Conservation (phyloP, 92 coral and sea anemone species). For the Chrysogorgia sp. region DNA sequence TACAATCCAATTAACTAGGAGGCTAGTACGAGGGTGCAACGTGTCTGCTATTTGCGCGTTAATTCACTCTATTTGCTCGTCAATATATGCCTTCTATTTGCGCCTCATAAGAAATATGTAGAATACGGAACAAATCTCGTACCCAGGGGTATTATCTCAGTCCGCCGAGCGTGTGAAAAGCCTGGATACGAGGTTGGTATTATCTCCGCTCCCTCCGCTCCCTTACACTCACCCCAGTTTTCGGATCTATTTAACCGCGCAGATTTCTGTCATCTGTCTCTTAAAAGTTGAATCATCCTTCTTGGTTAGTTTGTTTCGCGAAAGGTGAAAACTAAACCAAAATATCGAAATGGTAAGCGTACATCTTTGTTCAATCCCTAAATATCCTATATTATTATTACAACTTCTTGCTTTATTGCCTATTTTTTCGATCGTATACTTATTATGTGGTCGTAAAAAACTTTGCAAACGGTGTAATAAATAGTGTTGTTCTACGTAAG, state of each 20-base stretch:
- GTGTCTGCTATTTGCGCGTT: too few species aligned
- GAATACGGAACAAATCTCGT: too few species aligned
- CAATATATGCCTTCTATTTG: too few species aligned
- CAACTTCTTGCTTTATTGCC: neutral
- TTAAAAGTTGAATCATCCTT: slow-evolving; percentile 19
- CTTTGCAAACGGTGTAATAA: neutral
- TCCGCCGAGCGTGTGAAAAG: too few species aligned
- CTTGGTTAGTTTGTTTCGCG: slow-evolving; percentile 3
- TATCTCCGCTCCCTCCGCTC: too few species aligned
- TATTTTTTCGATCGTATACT: neutral
- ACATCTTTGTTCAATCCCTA: slow-evolving; percentile 84
- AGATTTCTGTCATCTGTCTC: slow-evolving; percentile 11
- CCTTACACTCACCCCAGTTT: neutral
- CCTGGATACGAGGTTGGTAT: too few species aligned
- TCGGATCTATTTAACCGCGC: slow-evolving; percentile 7
- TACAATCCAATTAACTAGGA: too few species aligned
- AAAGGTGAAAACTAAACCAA: slow-evolving; percentile 33
- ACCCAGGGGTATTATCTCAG: too few species aligned
- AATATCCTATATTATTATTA: slow-evolving; percentile 53
- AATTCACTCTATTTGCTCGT: too few species aligned
- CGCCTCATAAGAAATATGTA: too few species aligned
- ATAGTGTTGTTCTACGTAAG: neutral
- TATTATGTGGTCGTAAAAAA: neutral
- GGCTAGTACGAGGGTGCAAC: too few species aligned
- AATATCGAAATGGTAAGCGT: slow-evolving; percentile 85